A percentile compares a stretch with the other conserved stretches of the same genome.
phyloP scores from a whole-genome alignment of 1,140 invertebrate genomes.

The Helicoverpa zea region DNA sequence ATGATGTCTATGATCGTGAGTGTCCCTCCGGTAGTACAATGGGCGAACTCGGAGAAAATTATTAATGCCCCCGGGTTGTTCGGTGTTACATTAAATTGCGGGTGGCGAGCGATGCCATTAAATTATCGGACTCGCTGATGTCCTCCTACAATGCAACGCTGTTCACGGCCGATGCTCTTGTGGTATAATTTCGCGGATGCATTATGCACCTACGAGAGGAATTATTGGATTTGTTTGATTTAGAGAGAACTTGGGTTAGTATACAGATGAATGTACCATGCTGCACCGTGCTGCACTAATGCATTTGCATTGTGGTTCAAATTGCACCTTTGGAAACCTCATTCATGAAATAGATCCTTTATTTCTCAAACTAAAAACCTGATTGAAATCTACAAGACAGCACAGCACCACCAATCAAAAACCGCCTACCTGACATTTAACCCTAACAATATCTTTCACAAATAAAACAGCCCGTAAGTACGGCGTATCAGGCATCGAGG shows the following conservation, averaged over 20 bases:
- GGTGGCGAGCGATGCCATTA: conserved; percentile 66
- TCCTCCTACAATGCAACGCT: conserved; percentile 52
- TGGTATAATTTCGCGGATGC: conserved; percentile 41
- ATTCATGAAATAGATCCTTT: too few relatives aligned
- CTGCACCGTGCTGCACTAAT: background rate
- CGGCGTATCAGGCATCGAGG: conserved; percentile 68
- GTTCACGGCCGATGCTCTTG: conserved; percentile 43
- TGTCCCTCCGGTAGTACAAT: conserved; percentile 75
- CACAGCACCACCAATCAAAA: background rate
- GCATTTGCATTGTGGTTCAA: background rate
- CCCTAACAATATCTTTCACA: conserved; percentile 17
- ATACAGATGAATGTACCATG: background rate
- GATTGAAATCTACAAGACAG: background rate
- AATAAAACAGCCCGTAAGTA: conserved; percentile 36
- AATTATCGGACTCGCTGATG: conserved; percentile 64
- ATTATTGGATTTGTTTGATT: conserved; percentile 36
- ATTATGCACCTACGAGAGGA: conserved; percentile 32
- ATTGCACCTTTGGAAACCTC: too few relatives aligned
- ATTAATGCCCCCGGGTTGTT: conserved; percentile 70
- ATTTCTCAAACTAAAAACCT: too few relatives aligned
- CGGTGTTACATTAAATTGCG: conserved; percentile 73
- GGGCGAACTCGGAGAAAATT: conserved; percentile 64
- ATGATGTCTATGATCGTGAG: conserved; percentile 80
- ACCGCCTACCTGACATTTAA: conserved; percentile 5
- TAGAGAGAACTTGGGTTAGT: conserved; percentile 11